Base-by-base conservation (phyloP, 2,888 invertebrate species). In the Bursaphelenchus okinawaensis region DNA sequence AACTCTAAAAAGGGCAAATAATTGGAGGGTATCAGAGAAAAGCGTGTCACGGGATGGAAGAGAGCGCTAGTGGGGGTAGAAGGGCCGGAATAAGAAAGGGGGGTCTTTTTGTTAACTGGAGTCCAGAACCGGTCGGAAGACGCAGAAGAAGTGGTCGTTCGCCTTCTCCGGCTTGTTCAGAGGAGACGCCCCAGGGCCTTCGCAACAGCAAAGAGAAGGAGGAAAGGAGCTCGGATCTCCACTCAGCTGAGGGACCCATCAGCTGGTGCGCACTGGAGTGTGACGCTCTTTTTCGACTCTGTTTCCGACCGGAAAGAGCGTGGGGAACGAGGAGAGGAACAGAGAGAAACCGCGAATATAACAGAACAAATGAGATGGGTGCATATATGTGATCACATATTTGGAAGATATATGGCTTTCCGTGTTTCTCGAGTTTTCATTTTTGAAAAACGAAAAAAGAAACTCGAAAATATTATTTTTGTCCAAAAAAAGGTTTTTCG, bases 231-330 rank as follows among this genome's bases (percentile, higher is more conserved):
- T 40, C 40, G 28, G 52, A 51, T 52, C 20, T 20, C 60, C 60
- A 16, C 52, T 22, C 19, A 60, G 60, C 26, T 60, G 60, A 6
- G 60, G 52, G 52, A 60, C 55, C 26, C 50, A 31, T 40, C 40
- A 4, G 40, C 40, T 40, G 40, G 40, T 40, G 40, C 40, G 40
- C 40, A 40, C 40, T 40, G 16, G 40, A n/a, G 40, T 40, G 2
- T 40, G 40, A 40, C 40, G 40, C 40, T 40, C 6, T 40, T 4
- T 40, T n/a, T n/a, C 40, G 16, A 40, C 16, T n/a, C n/a, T 12
- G 12, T n/a, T 16, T 16, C 16, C n/a, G 3, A 40, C 16, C 12
- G n/a, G n/a, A 40, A n/a, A 40, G 1, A 40, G 12, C n/a, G n/a
- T 40, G 12, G 12, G 40, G 40, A 40, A 40, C 16, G n/a, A n/a